Conservation (phyloP, 1,140 invertebrate genomes). For the Copidosoma floridanum region DNA sequence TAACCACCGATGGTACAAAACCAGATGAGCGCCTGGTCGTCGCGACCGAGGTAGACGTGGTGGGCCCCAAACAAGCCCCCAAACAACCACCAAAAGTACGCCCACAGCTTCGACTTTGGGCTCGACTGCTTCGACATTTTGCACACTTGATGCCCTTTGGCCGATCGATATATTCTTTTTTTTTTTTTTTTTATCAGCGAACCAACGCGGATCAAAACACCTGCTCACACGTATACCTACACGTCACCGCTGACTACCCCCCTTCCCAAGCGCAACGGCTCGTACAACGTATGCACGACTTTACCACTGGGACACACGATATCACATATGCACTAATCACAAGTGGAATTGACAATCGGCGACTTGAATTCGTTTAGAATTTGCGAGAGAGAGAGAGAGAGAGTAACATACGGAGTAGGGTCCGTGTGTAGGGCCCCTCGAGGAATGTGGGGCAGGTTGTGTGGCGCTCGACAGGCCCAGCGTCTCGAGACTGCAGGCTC, state of each 20-base stretch:
- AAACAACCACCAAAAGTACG: conserved; percentile 83
- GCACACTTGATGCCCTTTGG: no score
- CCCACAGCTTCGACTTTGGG: conserved; percentile 40
- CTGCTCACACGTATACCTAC: neutral
- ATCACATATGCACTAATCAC: no score
- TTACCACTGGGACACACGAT: no score
- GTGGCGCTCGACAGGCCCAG: no score
- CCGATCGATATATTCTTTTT: neutral
- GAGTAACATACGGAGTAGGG: no score
- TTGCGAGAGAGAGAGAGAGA: no score
- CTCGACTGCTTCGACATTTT: neutral
- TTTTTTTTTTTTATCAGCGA: neutral
- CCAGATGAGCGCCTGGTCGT: conserved; percentile 88
- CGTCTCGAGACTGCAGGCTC: no score
- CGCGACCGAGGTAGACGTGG: conserved; percentile 85
- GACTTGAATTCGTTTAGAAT: no score
- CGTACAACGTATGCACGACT: no score
- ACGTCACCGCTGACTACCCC: neutral
- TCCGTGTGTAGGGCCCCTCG: no score
- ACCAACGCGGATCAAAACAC: neutral
- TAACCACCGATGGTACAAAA: conserved; percentile 85
- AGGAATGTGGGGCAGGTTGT: no score
- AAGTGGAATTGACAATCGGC: no score
- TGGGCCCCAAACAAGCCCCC: conserved; percentile 86
- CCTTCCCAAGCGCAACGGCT: neutral